Percentiles rank a stretch among this genome's conserved stretches.
phyloP scores from a whole-genome alignment of 2,888 invertebrate genomes.

The Drosophila macrospina region DNA sequence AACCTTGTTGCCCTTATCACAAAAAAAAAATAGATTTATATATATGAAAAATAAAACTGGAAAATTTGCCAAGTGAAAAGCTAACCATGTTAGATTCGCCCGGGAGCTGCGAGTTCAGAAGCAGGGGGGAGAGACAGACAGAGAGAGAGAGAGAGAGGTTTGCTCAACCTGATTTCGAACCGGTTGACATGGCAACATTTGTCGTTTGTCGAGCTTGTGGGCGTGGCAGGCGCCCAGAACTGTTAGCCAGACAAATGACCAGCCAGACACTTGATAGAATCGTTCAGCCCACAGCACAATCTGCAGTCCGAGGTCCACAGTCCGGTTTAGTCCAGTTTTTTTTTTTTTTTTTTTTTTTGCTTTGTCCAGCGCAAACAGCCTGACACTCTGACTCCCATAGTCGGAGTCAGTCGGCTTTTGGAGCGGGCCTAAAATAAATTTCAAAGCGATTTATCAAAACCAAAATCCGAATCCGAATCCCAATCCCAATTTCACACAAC shows the following conservation, averaged over 20 bases:
- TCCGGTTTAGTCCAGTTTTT: conserved; percentile 25
- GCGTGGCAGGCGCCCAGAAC: conserved; percentile 48
- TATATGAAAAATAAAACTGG: background rate
- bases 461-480: conserved; percentile 42
- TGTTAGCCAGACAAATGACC: conserved; percentile 66
- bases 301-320: conserved; percentile 1
- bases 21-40: background rate
- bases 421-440: conserved; percentile 59
- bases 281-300: conserved; percentile 12
- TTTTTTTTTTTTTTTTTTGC: background rate
- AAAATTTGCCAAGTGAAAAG: conserved; percentile 17
- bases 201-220: conserved; percentile 48
- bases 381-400: conserved; percentile 13
- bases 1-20: conserved; percentile 29
- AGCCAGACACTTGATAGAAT: conserved; percentile 40
- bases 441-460: conserved; percentile 74
- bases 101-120: background rate
- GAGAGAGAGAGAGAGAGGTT: background rate
- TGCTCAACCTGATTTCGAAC: conserved; percentile 48
- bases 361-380: background rate
- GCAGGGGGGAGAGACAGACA: too few relatives aligned
- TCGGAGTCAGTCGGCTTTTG: conserved; percentile 14
- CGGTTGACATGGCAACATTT: conserved; percentile 57
- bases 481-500: conserved; percentile 26
- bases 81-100: background rate